Percentiles rank a stretch among this genome's conserved stretches.
Evolutionary conservation across 2,888 invertebrate species (phyloP).

Genomic region (Bruchidius siliquastri): DNA sequence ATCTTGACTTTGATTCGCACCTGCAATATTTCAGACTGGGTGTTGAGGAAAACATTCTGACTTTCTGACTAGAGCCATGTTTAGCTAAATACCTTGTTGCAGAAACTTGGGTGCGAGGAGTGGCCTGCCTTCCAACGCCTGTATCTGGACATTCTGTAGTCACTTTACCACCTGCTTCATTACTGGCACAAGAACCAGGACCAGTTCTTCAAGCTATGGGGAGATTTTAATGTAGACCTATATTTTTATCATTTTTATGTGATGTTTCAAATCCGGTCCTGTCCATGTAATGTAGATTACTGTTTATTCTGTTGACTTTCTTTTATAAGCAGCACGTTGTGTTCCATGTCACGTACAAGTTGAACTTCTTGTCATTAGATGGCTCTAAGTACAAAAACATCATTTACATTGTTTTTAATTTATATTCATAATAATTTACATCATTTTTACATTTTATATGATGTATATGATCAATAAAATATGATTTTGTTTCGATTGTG

Average conservation of each 20-base stretch:
- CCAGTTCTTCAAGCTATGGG: background rate
- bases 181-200: background rate
- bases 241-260: background rate
- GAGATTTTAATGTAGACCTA: background rate
- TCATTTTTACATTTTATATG: constrained; percentile 6
- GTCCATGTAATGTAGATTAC: background rate
- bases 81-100: no score
- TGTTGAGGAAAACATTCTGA: no score
- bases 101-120: constrained; percentile 57
- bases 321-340: background rate
- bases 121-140: constrained; percentile 58
- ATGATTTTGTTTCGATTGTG: background rate
- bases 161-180: constrained; percentile 44
- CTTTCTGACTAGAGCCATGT: no score
- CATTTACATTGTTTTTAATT: constrained; percentile 14
- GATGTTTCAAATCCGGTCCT: background rate
- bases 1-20: no score
- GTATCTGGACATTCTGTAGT: constrained; percentile 56
- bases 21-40: no score
- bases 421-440: constrained; percentile 12
- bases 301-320: background rate
- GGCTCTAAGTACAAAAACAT: constrained; percentile 16
- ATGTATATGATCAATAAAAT: background rate
- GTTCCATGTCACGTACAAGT: constrained; percentile 9
- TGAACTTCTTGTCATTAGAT: constrained; percentile 10